These are phyloP conservation scores for Setipinna tenuifilis DNA, from an alignment of 2,797 vertebrate species.

Conservation along the genomic window DNA sequence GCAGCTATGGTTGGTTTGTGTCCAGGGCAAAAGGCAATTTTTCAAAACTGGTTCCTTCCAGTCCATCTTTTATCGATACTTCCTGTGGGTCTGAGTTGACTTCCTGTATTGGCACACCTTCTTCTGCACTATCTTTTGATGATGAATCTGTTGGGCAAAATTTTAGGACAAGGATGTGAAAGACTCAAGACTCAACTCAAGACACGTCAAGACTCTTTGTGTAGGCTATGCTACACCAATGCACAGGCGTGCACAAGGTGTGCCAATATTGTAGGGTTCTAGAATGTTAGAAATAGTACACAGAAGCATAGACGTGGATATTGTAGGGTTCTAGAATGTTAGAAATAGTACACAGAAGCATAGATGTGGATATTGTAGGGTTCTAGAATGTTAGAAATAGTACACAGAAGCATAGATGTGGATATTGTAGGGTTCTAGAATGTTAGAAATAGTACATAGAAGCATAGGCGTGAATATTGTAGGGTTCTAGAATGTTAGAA, in stretches of 20 bases:
- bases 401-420: background rate
- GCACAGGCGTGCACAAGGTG: no score
- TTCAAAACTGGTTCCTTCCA: slow-evolving; percentile 57
- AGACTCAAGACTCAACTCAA: background rate
- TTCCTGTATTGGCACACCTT: slow-evolving; percentile 69
- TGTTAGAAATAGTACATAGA: no score
- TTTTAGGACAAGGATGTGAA: background rate
- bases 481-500: no score
- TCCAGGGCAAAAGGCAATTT: slow-evolving; percentile 50
- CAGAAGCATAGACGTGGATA: no score
- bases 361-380: no score
- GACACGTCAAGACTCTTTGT: background rate
- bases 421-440: no score
- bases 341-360: background rate
- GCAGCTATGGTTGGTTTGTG: background rate
- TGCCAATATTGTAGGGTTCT: no score
- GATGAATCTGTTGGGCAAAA: slow-evolving; percentile 1
- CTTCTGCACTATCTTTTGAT: slow-evolving; percentile 32
- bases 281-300: no score
- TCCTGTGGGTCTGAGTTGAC: slow-evolving; percentile 44
- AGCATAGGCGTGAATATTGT: no score
- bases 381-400: no score
- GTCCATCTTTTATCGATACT: background rate
- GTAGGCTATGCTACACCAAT: background rate
- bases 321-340: no score